A percentile compares a stretch with the other conserved stretches of the same genome.
Evolutionary conservation across 2,113 vertebrate species (phyloP).

Genomic region (Mobula birostris): DNA sequence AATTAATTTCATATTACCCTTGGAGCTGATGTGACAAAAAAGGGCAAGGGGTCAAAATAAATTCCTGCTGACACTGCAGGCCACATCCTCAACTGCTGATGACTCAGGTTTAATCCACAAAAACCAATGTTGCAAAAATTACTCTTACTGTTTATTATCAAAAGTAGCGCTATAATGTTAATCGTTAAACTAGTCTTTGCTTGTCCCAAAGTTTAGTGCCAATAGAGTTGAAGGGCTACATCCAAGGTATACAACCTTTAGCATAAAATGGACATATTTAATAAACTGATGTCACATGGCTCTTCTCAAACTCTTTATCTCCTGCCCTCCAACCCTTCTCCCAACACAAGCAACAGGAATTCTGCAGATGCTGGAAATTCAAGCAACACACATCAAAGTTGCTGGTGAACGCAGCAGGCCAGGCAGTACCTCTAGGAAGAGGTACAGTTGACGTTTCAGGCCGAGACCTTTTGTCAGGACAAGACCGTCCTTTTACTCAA

Average conservation of each 20-base stretch:
- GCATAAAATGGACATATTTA: background rate
- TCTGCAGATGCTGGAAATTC: too few relatives aligned
- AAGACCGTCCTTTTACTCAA: background rate
- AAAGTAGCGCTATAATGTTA: background rate
- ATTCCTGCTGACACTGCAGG: background rate
- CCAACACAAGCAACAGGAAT: background rate
- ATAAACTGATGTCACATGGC: background rate
- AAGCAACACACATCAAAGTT: too few relatives aligned
- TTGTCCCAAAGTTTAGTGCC: background rate
- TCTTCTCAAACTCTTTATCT: background rate
- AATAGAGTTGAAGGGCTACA: background rate
- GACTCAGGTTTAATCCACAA: background rate
- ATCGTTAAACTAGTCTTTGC: background rate
- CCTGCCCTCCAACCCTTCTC: background rate
- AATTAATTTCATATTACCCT: background rate
- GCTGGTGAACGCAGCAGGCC: too few relatives aligned
- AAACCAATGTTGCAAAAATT: background rate
- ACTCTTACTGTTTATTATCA: background rate
- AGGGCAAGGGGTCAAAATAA: background rate
- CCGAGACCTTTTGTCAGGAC: too few relatives aligned
- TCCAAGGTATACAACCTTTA: background rate
- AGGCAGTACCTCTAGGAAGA: too few relatives aligned
- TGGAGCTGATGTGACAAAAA: background rate
- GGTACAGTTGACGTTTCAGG: too few relatives aligned
- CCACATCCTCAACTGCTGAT: background rate